Conservation (phyloP, 2,113 vertebrate genomes). For the Atlantisia rogersi region DNA sequence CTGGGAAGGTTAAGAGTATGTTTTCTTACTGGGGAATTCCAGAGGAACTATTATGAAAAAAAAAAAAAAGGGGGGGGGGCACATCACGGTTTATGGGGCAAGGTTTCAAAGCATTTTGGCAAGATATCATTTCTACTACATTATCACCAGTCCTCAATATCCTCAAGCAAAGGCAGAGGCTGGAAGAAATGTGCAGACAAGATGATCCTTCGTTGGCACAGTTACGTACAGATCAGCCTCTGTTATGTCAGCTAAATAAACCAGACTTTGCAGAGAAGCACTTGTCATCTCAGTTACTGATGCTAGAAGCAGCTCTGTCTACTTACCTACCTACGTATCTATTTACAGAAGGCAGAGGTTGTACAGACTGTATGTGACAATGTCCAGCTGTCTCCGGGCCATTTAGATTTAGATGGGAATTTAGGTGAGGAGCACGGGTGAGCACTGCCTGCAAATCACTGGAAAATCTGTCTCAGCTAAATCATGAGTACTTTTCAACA, state of each 20-base stretch:
- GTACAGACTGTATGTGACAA: not conserved
- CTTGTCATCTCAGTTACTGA: not conserved
- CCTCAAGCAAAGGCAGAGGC: slow-evolving; percentile 59
- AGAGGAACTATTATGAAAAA: not conserved
- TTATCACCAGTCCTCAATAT: slow-evolving; percentile 53
- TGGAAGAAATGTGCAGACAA: slow-evolving; percentile 55
- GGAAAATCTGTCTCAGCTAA: not conserved
- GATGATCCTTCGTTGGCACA: slow-evolving; percentile 57
- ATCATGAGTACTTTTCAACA: not conserved
- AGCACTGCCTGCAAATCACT: not conserved
- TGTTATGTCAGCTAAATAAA: slow-evolving; percentile 43
- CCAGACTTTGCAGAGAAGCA: not conserved
- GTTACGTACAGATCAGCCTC: slow-evolving; percentile 21
- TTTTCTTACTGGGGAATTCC: slow-evolving; percentile 64
- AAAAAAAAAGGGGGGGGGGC: too few species aligned
- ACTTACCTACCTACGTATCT: not conserved
- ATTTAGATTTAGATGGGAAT: not conserved
- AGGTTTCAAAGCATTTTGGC: slow-evolving; percentile 46
- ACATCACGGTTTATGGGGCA: slow-evolving; percentile 1
- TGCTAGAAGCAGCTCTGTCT: not conserved
- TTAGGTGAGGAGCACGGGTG: not conserved
- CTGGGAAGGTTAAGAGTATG: slow-evolving; percentile 33
- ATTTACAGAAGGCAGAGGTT: not conserved
- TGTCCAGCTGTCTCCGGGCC: not conserved
- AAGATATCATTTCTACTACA: slow-evolving; percentile 26